Conservation (phyloP, 2,888 invertebrate genomes). For the Lepidochitona cinerea region DNA sequence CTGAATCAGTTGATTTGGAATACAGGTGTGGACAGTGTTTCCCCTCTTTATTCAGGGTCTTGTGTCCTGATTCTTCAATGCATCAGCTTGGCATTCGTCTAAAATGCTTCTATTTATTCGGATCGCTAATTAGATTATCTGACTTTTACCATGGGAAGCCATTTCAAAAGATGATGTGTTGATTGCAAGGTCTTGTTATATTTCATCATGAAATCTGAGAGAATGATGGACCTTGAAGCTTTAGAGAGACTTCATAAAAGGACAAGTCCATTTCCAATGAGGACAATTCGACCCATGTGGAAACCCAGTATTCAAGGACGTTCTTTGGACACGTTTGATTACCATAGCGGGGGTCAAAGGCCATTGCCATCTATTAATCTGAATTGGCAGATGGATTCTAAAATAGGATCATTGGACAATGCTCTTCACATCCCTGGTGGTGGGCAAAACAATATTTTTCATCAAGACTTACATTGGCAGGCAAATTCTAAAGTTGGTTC, state of each 20-base stretch:
- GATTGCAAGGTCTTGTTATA: too few relatives aligned
- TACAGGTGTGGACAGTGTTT: too few relatives aligned
- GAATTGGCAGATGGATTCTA: constrained; percentile 3
- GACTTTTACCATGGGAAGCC: too few relatives aligned
- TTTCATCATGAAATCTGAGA: too few relatives aligned
- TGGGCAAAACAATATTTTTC: constrained; percentile 5
- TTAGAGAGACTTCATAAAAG: not conserved
- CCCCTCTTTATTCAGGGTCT: too few relatives aligned
- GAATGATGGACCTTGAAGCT: not conserved
- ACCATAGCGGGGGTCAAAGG: not conserved
- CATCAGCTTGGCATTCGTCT: too few relatives aligned
- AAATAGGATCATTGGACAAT: constrained; percentile 14
- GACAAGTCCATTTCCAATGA: not conserved
- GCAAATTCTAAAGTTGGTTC: constrained; percentile 7
- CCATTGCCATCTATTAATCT: not conserved
- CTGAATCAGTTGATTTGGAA: too few relatives aligned
- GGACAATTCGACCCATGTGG: constrained; percentile 4
- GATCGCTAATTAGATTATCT: too few relatives aligned
- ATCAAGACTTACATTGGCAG: constrained; percentile 1
- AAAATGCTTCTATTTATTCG: too few relatives aligned
- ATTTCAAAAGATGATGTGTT: too few relatives aligned
- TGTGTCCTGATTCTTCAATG: too few relatives aligned
- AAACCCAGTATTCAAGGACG: not conserved
- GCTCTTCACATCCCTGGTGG: constrained; percentile 6
- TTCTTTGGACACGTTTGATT: not conserved